Evolutionary conservation across 2,113 vertebrate species (phyloP), one percentile per base, ranked within the genome.

Genomic region (Mustelus asterias): DNA sequence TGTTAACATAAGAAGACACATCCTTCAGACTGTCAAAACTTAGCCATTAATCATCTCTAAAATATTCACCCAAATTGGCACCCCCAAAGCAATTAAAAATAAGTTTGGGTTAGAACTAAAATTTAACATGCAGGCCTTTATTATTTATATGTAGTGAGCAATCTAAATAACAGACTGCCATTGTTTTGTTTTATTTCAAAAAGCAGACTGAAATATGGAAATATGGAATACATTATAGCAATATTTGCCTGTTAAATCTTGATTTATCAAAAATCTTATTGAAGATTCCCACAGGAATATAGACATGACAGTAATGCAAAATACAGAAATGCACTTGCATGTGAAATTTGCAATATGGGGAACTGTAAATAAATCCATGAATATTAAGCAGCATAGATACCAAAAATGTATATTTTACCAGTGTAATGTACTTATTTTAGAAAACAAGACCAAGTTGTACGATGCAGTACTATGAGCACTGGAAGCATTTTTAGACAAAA

Each of bases 381-480:
- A 97, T 97, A 97, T 96, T 96, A 97, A 97, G 96, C 97, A 97
- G 96, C 60, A 97, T 96, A 96, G 95, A 96, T 96, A 95, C 92
- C 97, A 96, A 96, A 96, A 97, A 96, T 96, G 96, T 96, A 96
- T 96, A 89, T 97, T 97, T 97, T 97, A 96, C 94, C 95, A 96
- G 89, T 96, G 90, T 94, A 96, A 96, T 96, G 96, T 96, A 95
- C 90, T 85, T 96, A 67, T 72, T 97, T 97, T 97, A 97, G 97
- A 97, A 96, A 95, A 85, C 96, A 96, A 97, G 54, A 89, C 97
- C 97, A 72, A 96, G 97, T 97, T 97, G 96, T 96, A 98, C 98
- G 97, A 98, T 98, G 97, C 97, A 97, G 97, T 97, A 97, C 97
- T 97, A 96, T 96, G 96, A 97, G 96, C 95, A 95, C 96, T 97